A percentile compares a stretch with the other conserved stretches of the same genome.
phyloP scores from a whole-genome alignment of 1,140 invertebrate genomes.

The Stratiolaelaps scimitus region DNA sequence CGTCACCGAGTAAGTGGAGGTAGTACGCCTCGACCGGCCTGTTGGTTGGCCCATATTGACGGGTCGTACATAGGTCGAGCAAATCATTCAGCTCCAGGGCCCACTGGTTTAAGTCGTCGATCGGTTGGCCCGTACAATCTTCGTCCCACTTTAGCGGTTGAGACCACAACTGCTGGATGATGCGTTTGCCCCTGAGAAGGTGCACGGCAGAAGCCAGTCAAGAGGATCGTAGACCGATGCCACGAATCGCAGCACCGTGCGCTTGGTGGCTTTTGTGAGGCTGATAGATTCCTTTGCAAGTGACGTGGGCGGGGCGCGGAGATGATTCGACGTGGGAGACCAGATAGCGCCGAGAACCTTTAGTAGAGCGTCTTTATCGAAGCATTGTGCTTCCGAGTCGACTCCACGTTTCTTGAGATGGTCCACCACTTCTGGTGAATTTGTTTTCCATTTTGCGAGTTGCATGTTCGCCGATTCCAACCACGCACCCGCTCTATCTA shows the following conservation, averaged over 20 bases:
- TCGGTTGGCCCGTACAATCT: not conserved
- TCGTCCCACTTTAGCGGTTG: not conserved
- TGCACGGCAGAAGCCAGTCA: not conserved
- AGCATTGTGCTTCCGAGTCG: not conserved
- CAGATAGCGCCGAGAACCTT: not conserved
- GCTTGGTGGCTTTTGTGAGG: not conserved
- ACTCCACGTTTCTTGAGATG: not conserved
- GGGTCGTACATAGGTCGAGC: not conserved
- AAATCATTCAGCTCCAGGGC: not conserved
- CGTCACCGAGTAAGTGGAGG: not conserved
- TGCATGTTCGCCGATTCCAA: not conserved
- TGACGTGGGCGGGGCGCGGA: not conserved
- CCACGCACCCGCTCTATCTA: not conserved
- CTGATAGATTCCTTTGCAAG: not conserved
- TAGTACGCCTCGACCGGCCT: not conserved
- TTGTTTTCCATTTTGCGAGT: not conserved
- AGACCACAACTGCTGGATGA: not conserved
- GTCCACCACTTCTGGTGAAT: not conserved
- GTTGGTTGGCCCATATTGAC: not conserved
- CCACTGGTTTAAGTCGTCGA: not conserved
- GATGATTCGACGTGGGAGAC: not conserved
- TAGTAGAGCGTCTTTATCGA: not conserved
- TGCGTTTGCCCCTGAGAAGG: not conserved
- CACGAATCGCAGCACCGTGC: too few relatives aligned
- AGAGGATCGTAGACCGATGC: constrained; percentile 3